phyloP scores from a whole-genome alignment of 2,113 vertebrate species.

The Platichthys flesus region DNA sequence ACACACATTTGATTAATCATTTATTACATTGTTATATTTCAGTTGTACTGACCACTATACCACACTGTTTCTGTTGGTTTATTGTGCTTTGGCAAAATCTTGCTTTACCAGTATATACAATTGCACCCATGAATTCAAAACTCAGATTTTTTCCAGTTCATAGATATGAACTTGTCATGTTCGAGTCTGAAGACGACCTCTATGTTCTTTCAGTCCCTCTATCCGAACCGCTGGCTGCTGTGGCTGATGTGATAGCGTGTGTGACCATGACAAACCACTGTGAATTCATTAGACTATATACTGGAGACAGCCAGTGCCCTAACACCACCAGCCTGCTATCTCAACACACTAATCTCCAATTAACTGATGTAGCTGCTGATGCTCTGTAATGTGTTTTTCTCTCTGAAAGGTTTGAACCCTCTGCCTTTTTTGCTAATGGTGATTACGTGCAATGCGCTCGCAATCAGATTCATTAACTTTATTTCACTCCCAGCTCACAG shows the following conservation, averaged over 20 bases:
- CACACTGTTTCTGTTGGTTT: too few species aligned
- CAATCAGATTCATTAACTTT: conserved; percentile 42
- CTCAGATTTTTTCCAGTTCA: conserved; percentile 18
- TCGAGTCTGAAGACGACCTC: background rate
- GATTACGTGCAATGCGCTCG: conserved; percentile 29
- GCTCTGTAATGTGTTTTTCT: conserved; percentile 48
- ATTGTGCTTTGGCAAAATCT: too few species aligned
- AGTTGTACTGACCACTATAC: too few species aligned
- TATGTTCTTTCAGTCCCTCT: conserved; percentile 14
- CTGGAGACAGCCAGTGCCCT: conserved; percentile 47
- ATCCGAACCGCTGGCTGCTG: conserved; percentile 26
- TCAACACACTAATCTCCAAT: conserved; percentile 66
- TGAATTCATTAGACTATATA: conserved; percentile 55
- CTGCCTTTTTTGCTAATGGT: conserved; percentile 25
- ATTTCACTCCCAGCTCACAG: conserved; percentile 25
- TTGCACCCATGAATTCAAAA: background rate
- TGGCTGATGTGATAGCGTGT: background rate
- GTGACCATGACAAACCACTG: conserved; percentile 34
- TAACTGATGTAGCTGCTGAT: conserved; percentile 59
- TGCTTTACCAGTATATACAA: background rate
- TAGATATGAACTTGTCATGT: conserved; percentile 1
- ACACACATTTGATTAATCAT: background rate
- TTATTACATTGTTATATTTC: too few species aligned
- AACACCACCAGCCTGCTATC: conserved; percentile 37
- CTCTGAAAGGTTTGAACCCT: conserved; percentile 26